Base-by-base conservation (phyloP, 2,113 vertebrate genomes). In the Mionectes macconnelli region DNA sequence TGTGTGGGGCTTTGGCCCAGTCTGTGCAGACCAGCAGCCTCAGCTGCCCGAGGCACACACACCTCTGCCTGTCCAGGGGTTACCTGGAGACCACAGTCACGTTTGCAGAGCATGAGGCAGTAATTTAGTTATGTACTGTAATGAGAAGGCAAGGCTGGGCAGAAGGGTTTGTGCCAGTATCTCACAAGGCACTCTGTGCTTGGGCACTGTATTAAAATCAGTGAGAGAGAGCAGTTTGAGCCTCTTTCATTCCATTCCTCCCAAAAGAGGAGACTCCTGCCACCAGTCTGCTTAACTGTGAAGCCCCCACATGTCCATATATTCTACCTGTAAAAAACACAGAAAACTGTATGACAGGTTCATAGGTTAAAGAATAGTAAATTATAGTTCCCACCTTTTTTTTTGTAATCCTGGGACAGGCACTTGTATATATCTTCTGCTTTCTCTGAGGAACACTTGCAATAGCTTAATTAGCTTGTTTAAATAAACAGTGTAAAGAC, bases 21-120 rank as follows among this genome's bases (percentile, higher is more conserved):
- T 11, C 17, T 68, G 42, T 55, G 68, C 68, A 62, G 73, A 21
- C 0, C 3, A 45, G 59, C 45, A 55, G 69, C 66, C 35, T 39
- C 18, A 63, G 39, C 57, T 88, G 74, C 70, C 84, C 0, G 1
- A 79, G 64, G 73, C 8, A 0, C 18, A 13, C 30, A 15, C 35
- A 12, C 0, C 1, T 52, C 60, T 52, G 40, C 33, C 79, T 8
- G 1, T 16, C 23, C 47, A 37, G 66, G 39, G 66, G 52, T 78
- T 91, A 72, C 84, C 74, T 94, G 93, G 81, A 93, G 84, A 95
- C 90, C 81, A 47, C 2, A 1, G 5, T 68, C 63, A 25, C 1
- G 0, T 50, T 39, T 40, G 55, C 86, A 62, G 72, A 77, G 19
- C 5, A 3, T 0, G 0, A 59, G 72, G 68, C 72, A 52, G 35